phyloP scores from a whole-genome alignment of 1,140 invertebrate genomes.

The Ditylenchus dipsaci region DNA sequence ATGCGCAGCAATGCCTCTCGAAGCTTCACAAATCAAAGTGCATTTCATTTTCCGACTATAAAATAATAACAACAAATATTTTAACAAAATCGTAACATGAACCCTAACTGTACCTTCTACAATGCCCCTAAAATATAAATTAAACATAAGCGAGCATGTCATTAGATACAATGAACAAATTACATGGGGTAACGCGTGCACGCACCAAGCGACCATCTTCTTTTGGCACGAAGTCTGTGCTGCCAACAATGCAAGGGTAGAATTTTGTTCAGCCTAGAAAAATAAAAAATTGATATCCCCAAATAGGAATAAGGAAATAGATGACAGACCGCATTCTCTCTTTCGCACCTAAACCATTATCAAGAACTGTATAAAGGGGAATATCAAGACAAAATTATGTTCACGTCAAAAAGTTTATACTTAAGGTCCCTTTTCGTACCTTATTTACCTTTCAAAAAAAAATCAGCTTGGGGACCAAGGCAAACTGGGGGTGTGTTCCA shows the following conservation, averaged over 20 bases:
- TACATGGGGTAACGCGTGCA: conserved; percentile 87
- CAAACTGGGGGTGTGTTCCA: too few species aligned
- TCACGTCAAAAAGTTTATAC: too few species aligned
- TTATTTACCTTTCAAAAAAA: too few species aligned
- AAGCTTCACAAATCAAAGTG: conserved; percentile 99
- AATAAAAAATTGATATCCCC: too few species aligned
- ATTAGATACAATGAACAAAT: too few species aligned
- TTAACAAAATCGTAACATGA: too few species aligned
- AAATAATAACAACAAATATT: too few species aligned
- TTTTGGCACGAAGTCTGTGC: conserved; percentile 92
- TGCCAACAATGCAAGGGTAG: conserved; percentile 97
- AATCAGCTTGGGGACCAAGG: too few species aligned
- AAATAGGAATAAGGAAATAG: too few species aligned
- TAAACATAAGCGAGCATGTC: too few species aligned
- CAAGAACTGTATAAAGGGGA: neutral
- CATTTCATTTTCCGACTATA: conserved; percentile 94
- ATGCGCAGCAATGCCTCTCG: conserved; percentile 95
- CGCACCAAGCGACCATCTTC: conserved; percentile 86
- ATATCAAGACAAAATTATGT: conserved; percentile 61
- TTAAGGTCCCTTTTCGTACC: too few species aligned
- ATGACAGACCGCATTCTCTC: conserved; percentile 69
- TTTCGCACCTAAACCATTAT: conserved; percentile 64
- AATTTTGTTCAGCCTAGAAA: conserved; percentile 70
- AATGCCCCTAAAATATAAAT: neutral
- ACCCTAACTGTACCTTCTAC: conserved; percentile 35